Conservation (phyloP, 2,888 invertebrate species). For the Melolontha melolontha region DNA sequence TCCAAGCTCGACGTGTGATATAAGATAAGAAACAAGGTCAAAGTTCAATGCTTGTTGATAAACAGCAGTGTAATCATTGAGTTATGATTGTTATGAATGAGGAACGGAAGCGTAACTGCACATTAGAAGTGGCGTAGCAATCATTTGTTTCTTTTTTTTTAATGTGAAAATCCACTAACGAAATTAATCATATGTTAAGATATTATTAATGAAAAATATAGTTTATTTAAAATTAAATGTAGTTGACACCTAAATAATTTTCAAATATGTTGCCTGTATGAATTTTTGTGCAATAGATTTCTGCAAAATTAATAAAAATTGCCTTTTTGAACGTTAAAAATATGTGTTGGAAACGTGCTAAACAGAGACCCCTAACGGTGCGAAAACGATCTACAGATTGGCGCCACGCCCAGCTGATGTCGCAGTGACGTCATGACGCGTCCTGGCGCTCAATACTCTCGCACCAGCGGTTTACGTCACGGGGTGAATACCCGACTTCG, state of each 20-base stretch:
- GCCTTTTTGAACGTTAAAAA: too few species aligned
- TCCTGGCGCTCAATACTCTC: conserved; percentile 60
- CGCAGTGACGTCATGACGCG: conserved; percentile 63
- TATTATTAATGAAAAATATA: too few species aligned
- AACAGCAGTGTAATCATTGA: conserved; percentile 29
- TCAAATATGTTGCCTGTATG: too few species aligned
- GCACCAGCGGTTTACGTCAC: conserved; percentile 59
- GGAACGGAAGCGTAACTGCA: conserved; percentile 21
- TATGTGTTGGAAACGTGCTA: background rate
- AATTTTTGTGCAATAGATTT: too few species aligned
- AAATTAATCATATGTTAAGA: too few species aligned
- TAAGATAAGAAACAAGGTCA: conserved; percentile 41
- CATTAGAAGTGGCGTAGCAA: too few species aligned
- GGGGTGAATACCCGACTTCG: conserved; percentile 58
- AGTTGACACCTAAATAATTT: too few species aligned
- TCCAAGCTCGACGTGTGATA: conserved; percentile 27
- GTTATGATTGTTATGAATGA: conserved; percentile 40
- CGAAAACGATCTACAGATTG: conserved; percentile 46
- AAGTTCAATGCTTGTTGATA: conserved; percentile 42
- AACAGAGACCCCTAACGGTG: conserved; percentile 47
- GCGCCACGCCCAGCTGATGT: conserved; percentile 65
- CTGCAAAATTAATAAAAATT: too few species aligned
- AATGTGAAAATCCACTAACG: too few species aligned
- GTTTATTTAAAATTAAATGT: too few species aligned
- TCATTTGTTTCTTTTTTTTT: too few species aligned